phyloP scores from a whole-genome alignment of 2,888 invertebrate species.

The Agrochola macilenta region DNA sequence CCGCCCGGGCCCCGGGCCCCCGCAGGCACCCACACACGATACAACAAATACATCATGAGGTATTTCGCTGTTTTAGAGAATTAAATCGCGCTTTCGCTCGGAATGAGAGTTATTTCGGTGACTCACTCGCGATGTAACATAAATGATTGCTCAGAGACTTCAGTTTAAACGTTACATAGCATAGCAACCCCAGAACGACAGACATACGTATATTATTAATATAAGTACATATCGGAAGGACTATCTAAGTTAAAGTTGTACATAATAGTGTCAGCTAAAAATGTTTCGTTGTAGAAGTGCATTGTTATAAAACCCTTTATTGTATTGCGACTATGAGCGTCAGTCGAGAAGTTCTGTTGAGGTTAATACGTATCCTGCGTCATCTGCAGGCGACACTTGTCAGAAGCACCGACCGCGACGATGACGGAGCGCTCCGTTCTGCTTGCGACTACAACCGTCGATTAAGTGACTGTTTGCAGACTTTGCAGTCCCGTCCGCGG shows the following conservation, averaged over 20 bases:
- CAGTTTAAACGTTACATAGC: slow-evolving; percentile 34
- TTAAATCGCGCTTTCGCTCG: slow-evolving; percentile 45
- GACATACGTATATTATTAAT: neutral
- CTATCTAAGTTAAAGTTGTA: neutral
- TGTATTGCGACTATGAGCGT: neutral
- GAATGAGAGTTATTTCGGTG: slow-evolving; percentile 53
- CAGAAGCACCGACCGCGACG: slow-evolving; percentile 4
- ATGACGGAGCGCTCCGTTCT: neutral
- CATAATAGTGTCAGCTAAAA: neutral
- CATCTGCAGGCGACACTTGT: neutral
- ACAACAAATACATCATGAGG: slow-evolving; percentile 7
- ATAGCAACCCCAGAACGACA: neutral
- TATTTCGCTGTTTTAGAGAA: slow-evolving; percentile 46
- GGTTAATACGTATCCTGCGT: slow-evolving; percentile 18
- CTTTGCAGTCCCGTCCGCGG: slow-evolving; percentile 3
- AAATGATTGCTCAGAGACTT: slow-evolving; percentile 48
- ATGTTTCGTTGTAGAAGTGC: slow-evolving; percentile 3
- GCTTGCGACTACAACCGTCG: slow-evolving; percentile 9
- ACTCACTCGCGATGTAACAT: slow-evolving; percentile 44
- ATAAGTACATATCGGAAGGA: neutral
- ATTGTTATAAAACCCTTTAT: slow-evolving; percentile 6
- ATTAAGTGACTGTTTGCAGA: slow-evolving; percentile 26
- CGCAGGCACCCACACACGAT: slow-evolving; percentile 1
- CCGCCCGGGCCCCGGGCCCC: neutral
- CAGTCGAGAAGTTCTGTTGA: slow-evolving; percentile 12